phyloP scores from a whole-genome alignment of 2,797 vertebrate genomes.

The Acipenser oxyrinchus region DNA sequence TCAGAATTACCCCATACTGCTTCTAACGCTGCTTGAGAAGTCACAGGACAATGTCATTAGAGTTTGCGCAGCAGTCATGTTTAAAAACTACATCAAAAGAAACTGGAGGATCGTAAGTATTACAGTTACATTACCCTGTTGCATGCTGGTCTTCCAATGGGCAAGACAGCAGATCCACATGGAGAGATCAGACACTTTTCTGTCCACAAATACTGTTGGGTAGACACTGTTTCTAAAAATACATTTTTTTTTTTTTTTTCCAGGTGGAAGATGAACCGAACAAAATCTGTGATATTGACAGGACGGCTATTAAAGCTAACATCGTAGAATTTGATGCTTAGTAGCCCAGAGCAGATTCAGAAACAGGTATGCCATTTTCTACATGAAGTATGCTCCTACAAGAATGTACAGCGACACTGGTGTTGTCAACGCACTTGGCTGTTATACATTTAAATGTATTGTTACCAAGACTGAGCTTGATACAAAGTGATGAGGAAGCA shows the following conservation, averaged over 20 bases:
- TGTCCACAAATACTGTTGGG: not conserved
- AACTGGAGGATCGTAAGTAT: constrained; percentile 96
- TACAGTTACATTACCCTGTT: constrained; percentile 1
- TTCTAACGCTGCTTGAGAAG: constrained; percentile 86
- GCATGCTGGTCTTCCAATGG: no score
- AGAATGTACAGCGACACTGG: no score
- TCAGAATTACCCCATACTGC: constrained; percentile 87
- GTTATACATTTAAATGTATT: no score
- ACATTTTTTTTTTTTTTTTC: constrained; percentile 11
- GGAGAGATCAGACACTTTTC: not conserved
- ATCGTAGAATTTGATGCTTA: constrained; percentile 96
- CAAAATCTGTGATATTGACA: constrained; percentile 87
- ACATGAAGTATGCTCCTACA: not conserved
- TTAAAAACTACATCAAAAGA: constrained; percentile 98
- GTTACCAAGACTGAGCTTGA: no score
- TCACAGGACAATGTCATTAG: constrained; percentile 93
- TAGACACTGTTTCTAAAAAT: not conserved
- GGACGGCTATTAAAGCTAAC: constrained; percentile 90
- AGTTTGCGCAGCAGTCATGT: constrained; percentile 92
- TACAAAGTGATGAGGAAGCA: no score
- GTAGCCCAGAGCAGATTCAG: constrained; percentile 96
- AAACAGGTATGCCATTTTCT: constrained; percentile 73
- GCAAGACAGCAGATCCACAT: no score
- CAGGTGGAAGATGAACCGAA: constrained; percentile 92
- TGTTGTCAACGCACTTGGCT: no score